Conservation (phyloP, 2,113 vertebrate genomes). For the Diadophis punctatus region DNA sequence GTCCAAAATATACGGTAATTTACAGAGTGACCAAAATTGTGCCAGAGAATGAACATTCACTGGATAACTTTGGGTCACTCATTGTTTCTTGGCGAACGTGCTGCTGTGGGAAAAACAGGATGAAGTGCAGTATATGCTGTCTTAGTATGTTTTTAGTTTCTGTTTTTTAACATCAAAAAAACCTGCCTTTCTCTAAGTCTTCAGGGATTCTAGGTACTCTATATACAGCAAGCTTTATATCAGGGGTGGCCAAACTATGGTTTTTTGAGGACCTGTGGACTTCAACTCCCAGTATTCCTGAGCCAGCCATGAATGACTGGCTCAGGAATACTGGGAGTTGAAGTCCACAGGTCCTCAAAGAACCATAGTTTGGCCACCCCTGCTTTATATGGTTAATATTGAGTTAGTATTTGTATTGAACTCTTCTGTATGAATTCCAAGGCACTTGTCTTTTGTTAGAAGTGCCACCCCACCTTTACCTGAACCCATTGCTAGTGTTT, state of each 20-base stretch:
- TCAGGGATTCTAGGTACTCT: neutral
- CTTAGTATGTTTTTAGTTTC: neutral
- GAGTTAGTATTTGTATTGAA: neutral
- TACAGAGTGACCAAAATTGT: neutral
- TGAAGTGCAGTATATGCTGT: neutral
- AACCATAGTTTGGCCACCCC: no score
- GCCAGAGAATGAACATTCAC: neutral
- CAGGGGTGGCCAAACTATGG: no score
- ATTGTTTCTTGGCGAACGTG: neutral
- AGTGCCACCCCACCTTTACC: neutral
- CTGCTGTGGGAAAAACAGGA: neutral
- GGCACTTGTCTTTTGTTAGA: neutral
- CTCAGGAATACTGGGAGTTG: no score
- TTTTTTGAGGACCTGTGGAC: no score
- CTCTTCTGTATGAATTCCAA: neutral
- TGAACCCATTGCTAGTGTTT: neutral
- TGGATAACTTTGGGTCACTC: neutral
- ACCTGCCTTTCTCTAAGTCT: neutral
- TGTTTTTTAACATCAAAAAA: neutral
- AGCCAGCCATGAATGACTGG: no score
- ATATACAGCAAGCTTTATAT: neutral
- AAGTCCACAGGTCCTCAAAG: no score
- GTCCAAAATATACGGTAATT: no score
- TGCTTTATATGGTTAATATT: neutral
- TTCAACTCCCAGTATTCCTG: no score